phyloP scores from a whole-genome alignment of 2,797 vertebrate species.

The Nyctibius grandis region DNA sequence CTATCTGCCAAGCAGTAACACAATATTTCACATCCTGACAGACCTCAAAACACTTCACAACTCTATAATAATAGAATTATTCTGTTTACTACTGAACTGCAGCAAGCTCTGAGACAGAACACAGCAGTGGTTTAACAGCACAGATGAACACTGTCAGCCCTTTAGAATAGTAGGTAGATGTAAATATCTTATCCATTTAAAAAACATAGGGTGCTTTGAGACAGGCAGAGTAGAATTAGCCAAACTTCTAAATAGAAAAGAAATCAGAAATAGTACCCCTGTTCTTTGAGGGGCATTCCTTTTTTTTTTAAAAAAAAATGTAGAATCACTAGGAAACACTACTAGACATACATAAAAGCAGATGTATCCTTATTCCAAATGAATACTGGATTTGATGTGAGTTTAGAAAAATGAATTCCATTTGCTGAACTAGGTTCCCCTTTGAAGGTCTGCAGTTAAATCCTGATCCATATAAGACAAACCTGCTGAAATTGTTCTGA shows the following conservation, averaged over 20 bases:
- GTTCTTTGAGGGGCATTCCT: neutral
- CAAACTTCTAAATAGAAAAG: neutral
- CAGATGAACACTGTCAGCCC: slow-evolving; percentile 35
- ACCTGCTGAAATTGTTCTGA: neutral
- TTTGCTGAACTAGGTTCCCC: neutral
- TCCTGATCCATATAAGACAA: neutral
- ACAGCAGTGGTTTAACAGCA: slow-evolving; percentile 52
- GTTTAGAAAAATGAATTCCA: neutral
- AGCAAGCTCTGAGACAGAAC: slow-evolving; percentile 19
- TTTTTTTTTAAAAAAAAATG: neutral
- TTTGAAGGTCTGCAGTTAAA: neutral
- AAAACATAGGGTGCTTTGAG: neutral
- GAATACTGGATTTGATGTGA: neutral
- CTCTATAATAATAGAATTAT: slow-evolving; percentile 19
- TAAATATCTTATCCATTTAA: slow-evolving; percentile 40
- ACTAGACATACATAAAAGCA: neutral
- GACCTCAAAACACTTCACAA: slow-evolving; percentile 7
- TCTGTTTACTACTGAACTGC: slow-evolving; percentile 11
- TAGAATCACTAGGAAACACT: neutral
- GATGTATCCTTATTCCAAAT: neutral
- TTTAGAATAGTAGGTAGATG: slow-evolving; percentile 18
- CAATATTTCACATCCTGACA: neutral
- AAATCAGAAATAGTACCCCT: neutral
- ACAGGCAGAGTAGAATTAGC: neutral
- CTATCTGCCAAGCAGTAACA: neutral